Evolutionary conservation across 2,797 vertebrate genomes (phyloP), one percentile per base, ranked within the genome.

Genomic region (Tenualosa ilisha): DNA sequence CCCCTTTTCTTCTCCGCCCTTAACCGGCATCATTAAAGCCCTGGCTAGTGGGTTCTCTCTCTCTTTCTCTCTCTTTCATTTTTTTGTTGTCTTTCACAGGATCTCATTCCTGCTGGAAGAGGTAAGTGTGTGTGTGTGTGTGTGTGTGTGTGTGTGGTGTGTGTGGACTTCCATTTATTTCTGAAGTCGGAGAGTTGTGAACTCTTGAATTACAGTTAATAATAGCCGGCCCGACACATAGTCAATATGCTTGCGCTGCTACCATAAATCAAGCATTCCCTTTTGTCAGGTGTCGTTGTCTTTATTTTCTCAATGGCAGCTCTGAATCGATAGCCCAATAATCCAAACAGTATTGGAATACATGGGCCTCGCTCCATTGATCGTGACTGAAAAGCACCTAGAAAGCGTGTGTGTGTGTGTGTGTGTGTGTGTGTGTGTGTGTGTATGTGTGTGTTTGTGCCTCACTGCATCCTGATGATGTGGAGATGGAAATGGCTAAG

Each of bases 231-330:
- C 81, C 86, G 88, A 89, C 87, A 84, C 59, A 26, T 59, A 49
- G 89, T 91, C 90, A 84, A 91, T 91, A 88, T 22, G 43, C 82
- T 59, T 6, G 84, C 68, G 89, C 88, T 59, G 85, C 88, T 88
- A 87, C 88, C 89, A 87, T 89, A 86, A 81, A 88, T 87, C 86
- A 89, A 85, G 87, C 83, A 79, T 79, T 79, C 37, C 72, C 50
- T 88, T 88, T 90, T 87, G 88, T 88, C 85, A 85, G 83, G 83
- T 84, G 90, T 72, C 86, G 43, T 83, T 85, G 43, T 87, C 83
- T 85, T 84, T 90, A 79, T 68, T 61, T 81, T 86, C 86, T 84
- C 86, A 37, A n/a, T 86, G 84, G 82, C 83, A 12, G 26, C 63
- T 22, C 13, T 43, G 26, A 83, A 86, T 91, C 89, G 83, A 91